A percentile compares a stretch with the other conserved stretches of the same genome.
Evolutionary conservation across 2,113 vertebrate species (phyloP).

Genomic region (Grammomys surdaster): DNA sequence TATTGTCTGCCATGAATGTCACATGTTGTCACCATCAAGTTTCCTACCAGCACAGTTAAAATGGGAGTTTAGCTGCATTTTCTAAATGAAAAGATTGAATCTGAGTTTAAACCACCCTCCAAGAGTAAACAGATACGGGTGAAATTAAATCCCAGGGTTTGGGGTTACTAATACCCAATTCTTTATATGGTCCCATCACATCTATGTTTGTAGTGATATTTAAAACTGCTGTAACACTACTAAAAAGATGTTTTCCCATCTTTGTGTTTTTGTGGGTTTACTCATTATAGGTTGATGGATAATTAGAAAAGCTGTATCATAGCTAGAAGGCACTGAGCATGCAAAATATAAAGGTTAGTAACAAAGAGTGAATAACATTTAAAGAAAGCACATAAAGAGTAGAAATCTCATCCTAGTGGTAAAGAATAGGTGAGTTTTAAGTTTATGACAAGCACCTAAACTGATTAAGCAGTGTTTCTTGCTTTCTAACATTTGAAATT

Average conservation of each 20-base stretch:
- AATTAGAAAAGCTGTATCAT: neutral
- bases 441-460: neutral
- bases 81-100: conserved; percentile 17
- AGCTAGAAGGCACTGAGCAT: neutral
- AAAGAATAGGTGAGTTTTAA: neutral
- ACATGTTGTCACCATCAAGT: neutral
- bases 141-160: neutral
- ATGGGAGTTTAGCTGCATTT: neutral
- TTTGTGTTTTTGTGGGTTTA: neutral
- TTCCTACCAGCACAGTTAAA: neutral
- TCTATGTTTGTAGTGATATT: neutral
- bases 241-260: neutral
- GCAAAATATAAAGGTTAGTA: conserved; percentile 25
- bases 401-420: neutral
- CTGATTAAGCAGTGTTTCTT: neutral
- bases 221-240: neutral
- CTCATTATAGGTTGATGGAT: neutral
- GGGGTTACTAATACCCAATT: neutral
- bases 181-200: neutral
- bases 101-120: neutral
- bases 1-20: neutral
- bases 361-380: conserved; percentile 10
- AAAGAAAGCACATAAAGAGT: neutral
- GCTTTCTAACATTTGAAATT: conserved; percentile 12
- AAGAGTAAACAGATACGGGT: neutral